These are phyloP conservation scores for Drosophila pallidifrons DNA, from an alignment of 1,140 invertebrate genomes.

Conservation along the genomic window DNA sequence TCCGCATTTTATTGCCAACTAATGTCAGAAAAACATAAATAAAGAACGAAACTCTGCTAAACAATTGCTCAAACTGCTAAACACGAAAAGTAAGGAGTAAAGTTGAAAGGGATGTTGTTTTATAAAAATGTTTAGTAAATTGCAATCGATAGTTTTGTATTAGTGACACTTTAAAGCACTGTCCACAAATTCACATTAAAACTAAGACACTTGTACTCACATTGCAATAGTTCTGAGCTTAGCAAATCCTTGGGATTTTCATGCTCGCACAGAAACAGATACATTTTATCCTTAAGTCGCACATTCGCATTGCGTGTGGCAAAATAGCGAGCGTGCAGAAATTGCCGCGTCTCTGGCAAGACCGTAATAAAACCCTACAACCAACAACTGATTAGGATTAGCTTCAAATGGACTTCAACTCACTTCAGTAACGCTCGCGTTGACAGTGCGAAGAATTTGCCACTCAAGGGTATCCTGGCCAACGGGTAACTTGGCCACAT, in stretches of 20 bases:
- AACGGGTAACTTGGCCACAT: constrained; percentile 53
- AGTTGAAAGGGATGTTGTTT: neutral
- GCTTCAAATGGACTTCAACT: constrained; percentile 1
- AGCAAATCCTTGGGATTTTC: constrained; percentile 67
- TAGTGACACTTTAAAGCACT: neutral
- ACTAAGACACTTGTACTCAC: constrained; percentile 58
- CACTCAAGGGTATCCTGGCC: neutral
- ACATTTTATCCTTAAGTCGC: constrained; percentile 77
- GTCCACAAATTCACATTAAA: neutral
- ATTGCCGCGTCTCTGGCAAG: constrained; percentile 50
- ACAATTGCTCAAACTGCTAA: constrained; percentile 28
- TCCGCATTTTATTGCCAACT: constrained; percentile 36
- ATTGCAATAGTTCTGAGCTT: constrained; percentile 67
- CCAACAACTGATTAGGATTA: neutral
- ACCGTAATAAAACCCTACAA: constrained; percentile 11
- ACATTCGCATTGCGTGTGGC: constrained; percentile 75
- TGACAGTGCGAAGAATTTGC: constrained; percentile 18
- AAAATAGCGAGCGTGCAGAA: constrained; percentile 75
- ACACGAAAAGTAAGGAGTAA: constrained; percentile 1
- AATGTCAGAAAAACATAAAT: constrained; percentile 14
- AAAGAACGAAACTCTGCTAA: constrained; percentile 36
- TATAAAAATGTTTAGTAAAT: neutral
- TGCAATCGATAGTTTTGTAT: neutral
- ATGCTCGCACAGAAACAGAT: constrained; percentile 76
- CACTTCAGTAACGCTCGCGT: constrained; percentile 7